These are phyloP conservation scores for Tetragonula carbonaria DNA, from an alignment of 2,888 invertebrate species.

Conservation along the genomic window DNA sequence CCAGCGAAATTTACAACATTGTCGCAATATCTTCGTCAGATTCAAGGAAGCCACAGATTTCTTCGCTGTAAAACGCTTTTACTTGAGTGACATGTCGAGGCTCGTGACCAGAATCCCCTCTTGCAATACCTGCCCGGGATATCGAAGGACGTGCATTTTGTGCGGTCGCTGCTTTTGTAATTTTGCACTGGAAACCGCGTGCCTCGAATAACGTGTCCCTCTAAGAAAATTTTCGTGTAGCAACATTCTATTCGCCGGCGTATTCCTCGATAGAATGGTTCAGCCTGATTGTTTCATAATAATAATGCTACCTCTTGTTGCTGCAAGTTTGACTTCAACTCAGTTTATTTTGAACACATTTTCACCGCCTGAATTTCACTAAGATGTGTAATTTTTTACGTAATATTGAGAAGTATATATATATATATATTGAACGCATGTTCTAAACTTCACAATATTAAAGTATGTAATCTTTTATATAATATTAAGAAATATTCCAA, in stretches of 20 bases:
- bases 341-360: not conserved
- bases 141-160: slow-evolving; percentile 33
- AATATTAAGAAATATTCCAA: no score
- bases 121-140: slow-evolving; percentile 25
- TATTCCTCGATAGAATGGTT: not conserved
- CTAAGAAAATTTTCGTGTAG: slow-evolving; percentile 24
- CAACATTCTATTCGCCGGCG: not conserved
- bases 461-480: no score
- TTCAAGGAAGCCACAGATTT: slow-evolving; percentile 25
- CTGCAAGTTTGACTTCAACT: not conserved
- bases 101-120: slow-evolving; percentile 61
- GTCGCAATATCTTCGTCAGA: slow-evolving; percentile 2
- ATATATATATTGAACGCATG: not conserved
- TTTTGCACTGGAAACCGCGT: slow-evolving; percentile 19
- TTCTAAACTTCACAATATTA: no score
- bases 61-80: slow-evolving; percentile 33
- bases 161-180: slow-evolving; percentile 40
- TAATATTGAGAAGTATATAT: not conserved
- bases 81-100: slow-evolving; percentile 56
- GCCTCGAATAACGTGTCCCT: slow-evolving; percentile 24
- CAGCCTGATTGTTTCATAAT: not conserved
- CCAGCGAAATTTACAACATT: not conserved
- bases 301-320: not conserved
- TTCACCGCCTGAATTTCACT: not conserved
- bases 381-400: not conserved